A percentile compares a stretch with the other conserved stretches of the same genome.
phyloP scores from a whole-genome alignment of 2,113 vertebrate genomes.

The Megalops atlanticus region DNA sequence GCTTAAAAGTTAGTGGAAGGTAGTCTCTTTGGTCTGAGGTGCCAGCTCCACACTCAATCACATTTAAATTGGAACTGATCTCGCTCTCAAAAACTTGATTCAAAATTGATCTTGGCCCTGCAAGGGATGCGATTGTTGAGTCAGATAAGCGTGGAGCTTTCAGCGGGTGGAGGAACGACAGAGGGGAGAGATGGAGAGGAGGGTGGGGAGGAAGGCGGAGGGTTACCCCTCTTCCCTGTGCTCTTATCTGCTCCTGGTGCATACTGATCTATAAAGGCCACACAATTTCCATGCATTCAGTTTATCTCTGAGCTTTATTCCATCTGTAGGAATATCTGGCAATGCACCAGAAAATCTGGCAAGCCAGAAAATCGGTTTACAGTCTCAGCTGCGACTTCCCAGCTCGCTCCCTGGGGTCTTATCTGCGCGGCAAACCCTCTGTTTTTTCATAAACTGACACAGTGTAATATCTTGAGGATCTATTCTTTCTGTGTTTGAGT shows the following conservation, averaged over 20 bases:
- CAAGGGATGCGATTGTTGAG: neutral
- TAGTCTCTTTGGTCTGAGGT: neutral
- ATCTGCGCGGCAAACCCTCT: conserved; percentile 6
- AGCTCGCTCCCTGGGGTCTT: conserved; percentile 4
- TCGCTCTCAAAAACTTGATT: neutral
- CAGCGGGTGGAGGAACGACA: neutral
- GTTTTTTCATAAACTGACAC: conserved; percentile 21
- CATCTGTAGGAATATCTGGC: neutral
- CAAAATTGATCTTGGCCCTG: neutral
- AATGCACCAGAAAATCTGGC: neutral
- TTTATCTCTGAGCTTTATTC: conserved; percentile 13
- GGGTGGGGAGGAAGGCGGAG: neutral
- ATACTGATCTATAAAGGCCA: conserved; percentile 8
- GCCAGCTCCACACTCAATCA: neutral
- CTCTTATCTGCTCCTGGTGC: neutral
- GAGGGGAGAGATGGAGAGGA: neutral
- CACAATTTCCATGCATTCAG: neutral
- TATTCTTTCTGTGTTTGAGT: conserved; percentile 6
- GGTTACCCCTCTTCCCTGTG: neutral
- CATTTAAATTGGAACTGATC: neutral
- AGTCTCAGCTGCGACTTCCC: neutral
- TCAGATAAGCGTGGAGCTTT: conserved; percentile 4
- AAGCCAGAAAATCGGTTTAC: conserved; percentile 12
- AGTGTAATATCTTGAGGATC: conserved; percentile 12
- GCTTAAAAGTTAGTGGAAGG: neutral